phyloP scores from a whole-genome alignment of 2,888 invertebrate genomes.

The Ochropacha duplaris region DNA sequence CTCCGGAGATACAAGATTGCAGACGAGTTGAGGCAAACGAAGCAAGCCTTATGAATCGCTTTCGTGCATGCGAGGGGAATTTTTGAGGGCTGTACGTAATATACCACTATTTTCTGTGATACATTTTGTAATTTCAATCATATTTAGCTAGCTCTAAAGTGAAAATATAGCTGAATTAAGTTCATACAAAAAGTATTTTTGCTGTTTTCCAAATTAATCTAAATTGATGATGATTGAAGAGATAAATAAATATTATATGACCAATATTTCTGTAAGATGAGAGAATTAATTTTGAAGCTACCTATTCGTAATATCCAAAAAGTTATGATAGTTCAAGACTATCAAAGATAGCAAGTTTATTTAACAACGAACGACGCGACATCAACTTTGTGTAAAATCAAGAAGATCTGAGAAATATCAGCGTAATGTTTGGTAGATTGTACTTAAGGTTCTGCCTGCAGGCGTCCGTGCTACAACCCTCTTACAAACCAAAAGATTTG shows the following conservation, averaged over 20 bases:
- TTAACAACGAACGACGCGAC: neutral
- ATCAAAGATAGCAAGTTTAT: too few species aligned
- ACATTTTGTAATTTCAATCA: constrained; percentile 6
- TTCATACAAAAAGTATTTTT: neutral
- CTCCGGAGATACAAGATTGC: constrained; percentile 77
- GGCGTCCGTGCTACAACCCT: neutral
- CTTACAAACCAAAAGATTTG: neutral
- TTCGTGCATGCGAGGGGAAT: constrained; percentile 62
- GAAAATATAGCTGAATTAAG: too few species aligned
- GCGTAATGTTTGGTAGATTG: neutral
- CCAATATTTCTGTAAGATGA: too few species aligned
- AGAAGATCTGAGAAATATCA: constrained; percentile 3
- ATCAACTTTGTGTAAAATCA: neutral
- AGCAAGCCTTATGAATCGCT: constrained; percentile 73
- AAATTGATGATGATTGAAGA: too few species aligned
- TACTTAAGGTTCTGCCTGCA: neutral
- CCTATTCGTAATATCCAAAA: too few species aligned
- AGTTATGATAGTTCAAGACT: too few species aligned
- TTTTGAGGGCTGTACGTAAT: constrained; percentile 54
- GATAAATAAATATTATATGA: too few species aligned
- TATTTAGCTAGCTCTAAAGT: neutral
- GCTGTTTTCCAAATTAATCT: neutral
- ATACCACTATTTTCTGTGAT: constrained; percentile 35
- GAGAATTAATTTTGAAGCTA: too few species aligned
- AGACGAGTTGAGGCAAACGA: constrained; percentile 74